These are phyloP conservation scores for Carassius auratus DNA, from an alignment of 2,113 vertebrate species.

Conservation along the genomic window DNA sequence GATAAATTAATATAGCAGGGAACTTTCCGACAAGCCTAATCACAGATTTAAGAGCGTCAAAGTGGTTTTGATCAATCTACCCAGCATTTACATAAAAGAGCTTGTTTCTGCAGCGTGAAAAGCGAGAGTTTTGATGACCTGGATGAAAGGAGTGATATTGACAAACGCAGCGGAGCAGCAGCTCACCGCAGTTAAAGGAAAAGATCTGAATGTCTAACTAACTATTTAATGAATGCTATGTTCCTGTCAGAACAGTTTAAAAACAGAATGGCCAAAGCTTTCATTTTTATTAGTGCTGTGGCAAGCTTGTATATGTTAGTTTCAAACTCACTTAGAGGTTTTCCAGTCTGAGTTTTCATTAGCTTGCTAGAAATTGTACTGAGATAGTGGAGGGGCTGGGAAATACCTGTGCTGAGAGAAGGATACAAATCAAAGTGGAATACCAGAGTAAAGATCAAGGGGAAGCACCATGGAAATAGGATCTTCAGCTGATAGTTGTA, in stretches of 20 bases:
- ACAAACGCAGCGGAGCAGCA: constrained; percentile 46
- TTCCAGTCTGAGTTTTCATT: constrained; percentile 54
- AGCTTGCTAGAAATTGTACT: constrained; percentile 41
- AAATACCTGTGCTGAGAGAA: not conserved
- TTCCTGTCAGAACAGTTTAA: constrained; percentile 51
- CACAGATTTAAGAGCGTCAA: constrained; percentile 33
- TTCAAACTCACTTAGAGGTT: constrained; percentile 30
- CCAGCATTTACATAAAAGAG: constrained; percentile 36
- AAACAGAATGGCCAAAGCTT: constrained; percentile 45
- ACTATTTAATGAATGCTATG: constrained; percentile 49
- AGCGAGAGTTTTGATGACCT: not conserved
- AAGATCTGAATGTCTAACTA: constrained; percentile 50
- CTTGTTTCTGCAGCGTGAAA: not conserved
- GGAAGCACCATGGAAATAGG: constrained; percentile 14
- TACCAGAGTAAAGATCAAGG: constrained; percentile 11
- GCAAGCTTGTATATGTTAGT: constrained; percentile 24
- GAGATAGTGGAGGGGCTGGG: not conserved
- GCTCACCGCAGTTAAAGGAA: constrained; percentile 7
- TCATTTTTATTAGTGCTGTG: constrained; percentile 35
- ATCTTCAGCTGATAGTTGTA: constrained; percentile 10
- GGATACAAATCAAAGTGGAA: not conserved
- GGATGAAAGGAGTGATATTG: constrained; percentile 45
- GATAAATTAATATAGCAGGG: constrained; percentile 35
- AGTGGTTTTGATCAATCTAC: constrained; percentile 50
- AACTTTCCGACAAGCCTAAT: constrained; percentile 27